Evolutionary conservation across 2,888 invertebrate species (phyloP), one percentile per base, ranked within the genome.

Genomic region (Cremastobaeus sp.): DNA sequence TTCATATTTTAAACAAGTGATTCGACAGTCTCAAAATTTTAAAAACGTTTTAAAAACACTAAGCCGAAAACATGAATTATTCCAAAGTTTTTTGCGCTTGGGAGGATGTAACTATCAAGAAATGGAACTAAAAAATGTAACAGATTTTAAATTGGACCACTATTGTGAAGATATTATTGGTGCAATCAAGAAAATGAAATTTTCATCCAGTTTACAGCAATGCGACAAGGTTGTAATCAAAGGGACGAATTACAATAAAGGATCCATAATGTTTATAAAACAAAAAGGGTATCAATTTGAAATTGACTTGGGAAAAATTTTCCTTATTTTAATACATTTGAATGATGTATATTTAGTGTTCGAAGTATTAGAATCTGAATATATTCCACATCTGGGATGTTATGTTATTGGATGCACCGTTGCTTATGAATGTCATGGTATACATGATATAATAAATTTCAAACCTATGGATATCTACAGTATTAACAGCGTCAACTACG

Each of bases 1-100:
- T 50, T 45, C 68, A 5, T 79, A 62, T 73, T 78, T 78, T 39
- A 79, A 79, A 68, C 59, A 59, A 68, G 21, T 57, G 5, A 47
- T 65, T 8, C 2, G 39, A 30, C 20, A 12, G 17, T 5, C 55
- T 1, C 47, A 37, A 1, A 54, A 54, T 21, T 54, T 37, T 5
- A 4, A 4, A 12, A 54, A 54, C 21, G 37, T 54, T 14, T 11
- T 35, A 2, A 32, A 18, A 8, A 17, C 15, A 4, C n/a, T 50
- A 3, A n/a, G 2, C 6, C 12, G 25, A 11, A 50, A 50, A 50
- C 50, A 50, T 30, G 50, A 50, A 9, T 18, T 59, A 9, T 37
- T 12, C 15, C 74, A 50, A 64, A 55, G 55, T 43, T 50, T 48
- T 12, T 4, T 37, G 9, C 12, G 37, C 3, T 14, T 37, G 37